A percentile compares a stretch with the other conserved stretches of the same genome.
phyloP scores from a whole-genome alignment of 2,888 invertebrate genomes.

The Drosophila siamana region DNA sequence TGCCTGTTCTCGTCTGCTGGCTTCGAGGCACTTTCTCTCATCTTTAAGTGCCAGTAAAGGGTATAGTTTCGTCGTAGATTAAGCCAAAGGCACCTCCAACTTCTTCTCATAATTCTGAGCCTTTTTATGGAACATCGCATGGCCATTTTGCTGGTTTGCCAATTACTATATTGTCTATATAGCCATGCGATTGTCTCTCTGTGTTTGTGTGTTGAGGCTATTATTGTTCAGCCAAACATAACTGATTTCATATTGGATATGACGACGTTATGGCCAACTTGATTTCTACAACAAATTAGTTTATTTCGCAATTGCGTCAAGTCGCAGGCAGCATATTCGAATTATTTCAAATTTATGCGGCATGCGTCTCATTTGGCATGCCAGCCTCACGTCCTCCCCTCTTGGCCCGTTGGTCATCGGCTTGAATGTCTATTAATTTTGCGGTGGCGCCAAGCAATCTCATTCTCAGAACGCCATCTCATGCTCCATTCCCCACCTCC shows the following conservation, averaged over 20 bases:
- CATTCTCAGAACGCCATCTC: slow-evolving; percentile 6
- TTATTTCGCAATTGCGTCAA: slow-evolving; percentile 60
- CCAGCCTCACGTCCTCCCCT: background rate
- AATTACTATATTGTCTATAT: slow-evolving; percentile 67
- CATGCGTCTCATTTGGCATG: slow-evolving; percentile 24
- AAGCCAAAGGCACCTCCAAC: background rate
- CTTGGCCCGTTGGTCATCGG: background rate
- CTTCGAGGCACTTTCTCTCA: background rate
- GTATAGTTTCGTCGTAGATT: background rate
- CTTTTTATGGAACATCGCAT: slow-evolving; percentile 55
- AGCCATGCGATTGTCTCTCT: slow-evolving; percentile 19
- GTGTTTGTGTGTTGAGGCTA: slow-evolving; percentile 26
- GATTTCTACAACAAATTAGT: slow-evolving; percentile 71
- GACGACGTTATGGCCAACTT: slow-evolving; percentile 57
- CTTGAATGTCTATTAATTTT: slow-evolving; percentile 47
- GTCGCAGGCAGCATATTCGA: slow-evolving; percentile 49
- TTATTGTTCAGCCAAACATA: slow-evolving; percentile 63
- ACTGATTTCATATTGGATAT: slow-evolving; percentile 70
- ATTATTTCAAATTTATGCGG: slow-evolving; percentile 51
- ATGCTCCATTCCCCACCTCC: background rate
- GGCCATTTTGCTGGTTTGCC: slow-evolving; percentile 64
- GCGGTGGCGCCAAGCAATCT: slow-evolving; percentile 52
- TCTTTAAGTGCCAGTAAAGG: background rate
- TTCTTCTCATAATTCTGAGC: slow-evolving; percentile 39
- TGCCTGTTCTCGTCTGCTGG: background rate